Evolutionary conservation across 2,113 vertebrate species (phyloP).

Genomic region (Semnornis frantzii): DNA sequence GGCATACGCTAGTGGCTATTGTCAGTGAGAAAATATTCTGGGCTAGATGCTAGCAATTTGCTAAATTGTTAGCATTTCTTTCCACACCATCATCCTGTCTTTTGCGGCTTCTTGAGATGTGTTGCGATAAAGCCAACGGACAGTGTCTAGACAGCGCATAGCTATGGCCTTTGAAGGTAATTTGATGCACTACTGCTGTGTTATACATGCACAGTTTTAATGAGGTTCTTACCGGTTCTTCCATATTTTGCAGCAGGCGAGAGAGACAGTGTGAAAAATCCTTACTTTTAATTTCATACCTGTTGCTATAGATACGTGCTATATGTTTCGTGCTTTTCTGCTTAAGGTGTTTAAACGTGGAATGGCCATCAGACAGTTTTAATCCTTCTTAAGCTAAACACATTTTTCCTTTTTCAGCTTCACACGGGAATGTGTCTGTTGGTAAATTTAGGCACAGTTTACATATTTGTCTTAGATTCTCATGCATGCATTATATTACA

Average conservation of each 20-base stretch:
- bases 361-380: neutral
- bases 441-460: constrained; percentile 2
- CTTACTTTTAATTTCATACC: constrained; percentile 28
- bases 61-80: neutral
- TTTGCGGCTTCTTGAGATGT: neutral
- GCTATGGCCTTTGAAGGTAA: neutral
- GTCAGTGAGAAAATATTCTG: neutral
- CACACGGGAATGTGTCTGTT: neutral
- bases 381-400: neutral
- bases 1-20: neutral
- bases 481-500: accelerated
- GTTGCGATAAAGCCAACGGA: neutral
- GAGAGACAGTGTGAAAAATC: neutral
- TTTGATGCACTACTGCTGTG: neutral
- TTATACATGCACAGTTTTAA: constrained; percentile 27
- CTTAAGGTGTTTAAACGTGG: neutral
- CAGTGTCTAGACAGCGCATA: neutral
- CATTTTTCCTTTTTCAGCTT: neutral
- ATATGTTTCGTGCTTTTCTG: neutral
- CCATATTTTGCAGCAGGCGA: neutral
- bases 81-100: neutral
- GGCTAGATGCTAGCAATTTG: neutral
- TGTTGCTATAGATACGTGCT: neutral
- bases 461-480: neutral
- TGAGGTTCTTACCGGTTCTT: neutral